Evolutionary conservation across 2,113 vertebrate species (phyloP).

Genomic region (Bambusicola thoracicus): DNA sequence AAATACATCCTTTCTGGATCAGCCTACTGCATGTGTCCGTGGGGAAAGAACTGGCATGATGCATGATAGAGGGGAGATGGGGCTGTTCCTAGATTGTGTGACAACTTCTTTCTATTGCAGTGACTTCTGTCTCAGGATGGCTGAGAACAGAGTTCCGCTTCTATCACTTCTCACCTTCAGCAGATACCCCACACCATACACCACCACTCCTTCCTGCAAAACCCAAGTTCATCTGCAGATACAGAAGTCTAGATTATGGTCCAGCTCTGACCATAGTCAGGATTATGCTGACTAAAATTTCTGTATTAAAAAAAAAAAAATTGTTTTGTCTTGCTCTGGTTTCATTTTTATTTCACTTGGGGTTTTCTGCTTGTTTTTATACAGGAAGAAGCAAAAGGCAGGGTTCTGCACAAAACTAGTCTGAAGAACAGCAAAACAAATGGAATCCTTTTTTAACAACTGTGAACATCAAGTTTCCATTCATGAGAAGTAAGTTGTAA

Average conservation of each 20-base stretch:
- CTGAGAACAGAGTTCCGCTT: not conserved
- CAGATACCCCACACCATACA: not conserved
- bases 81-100: not conserved
- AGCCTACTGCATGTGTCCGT: not conserved
- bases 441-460: not conserved
- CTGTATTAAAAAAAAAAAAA: not conserved
- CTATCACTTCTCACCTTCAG: not conserved
- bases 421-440: not conserved
- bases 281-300: not conserved
- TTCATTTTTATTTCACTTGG: not conserved
- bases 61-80: not conserved
- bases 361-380: constrained; percentile 21
- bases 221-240: not conserved
- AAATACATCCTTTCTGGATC: not conserved
- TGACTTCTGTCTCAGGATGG: not conserved
- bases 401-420: not conserved
- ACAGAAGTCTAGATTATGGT: not conserved
- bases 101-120: not conserved
- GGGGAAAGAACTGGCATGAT: not conserved
- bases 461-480: not conserved
- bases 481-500: not conserved
- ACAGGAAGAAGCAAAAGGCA: not conserved
- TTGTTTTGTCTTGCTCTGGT: not conserved
- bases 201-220: not conserved
- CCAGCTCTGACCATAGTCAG: not conserved